Base-by-base conservation (phyloP, 1,140 invertebrate genomes). In the Hestina assimilis region DNA sequence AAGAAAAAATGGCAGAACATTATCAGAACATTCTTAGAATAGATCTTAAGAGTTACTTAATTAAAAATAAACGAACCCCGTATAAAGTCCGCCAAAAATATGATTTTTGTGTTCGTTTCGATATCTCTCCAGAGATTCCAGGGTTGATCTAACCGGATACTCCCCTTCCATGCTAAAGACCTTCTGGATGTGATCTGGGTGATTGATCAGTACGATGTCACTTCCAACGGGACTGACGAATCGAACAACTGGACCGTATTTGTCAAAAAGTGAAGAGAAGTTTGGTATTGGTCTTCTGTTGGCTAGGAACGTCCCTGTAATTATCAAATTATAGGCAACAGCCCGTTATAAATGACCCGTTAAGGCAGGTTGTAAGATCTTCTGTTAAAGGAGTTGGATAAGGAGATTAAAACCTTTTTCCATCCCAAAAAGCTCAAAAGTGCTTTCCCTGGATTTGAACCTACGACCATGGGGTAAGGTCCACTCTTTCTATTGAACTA, bases 201-300 rank as follows among this genome's bases (percentile, higher is more conserved):
- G 89, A 59, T 86, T 89, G 12, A 91, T 83, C 58, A 93, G 84
- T 1, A 93, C 90, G 19, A 93, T 89, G 42, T 92, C 90, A 3
- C 89, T 87, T 0, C 91, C 89, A 23, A 93, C 79, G 0, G 92
- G 91, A 21, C 91, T 92, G 8, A 92, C 89, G 12, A 93, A 83
- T 41, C 92, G 82, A 3, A 93, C 92, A 4, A 93, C 88, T 0
- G 92, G 91, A 1, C 92, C 92, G 52, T 93, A 93, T 60, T 91
- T 85, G 42, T 92, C 89, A 53, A 92, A 92, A 0, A 93, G 69
- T 42, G 83, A 89, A 1, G 88, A 89, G 2, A 91, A 67, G 6
- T 87, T 87, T 4, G 72, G 84, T 2, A 89, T 41, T 4, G 89
- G 86, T 23, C 79, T 79, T 38, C 66, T 68, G 4, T 69, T 87